phyloP scores from a whole-genome alignment of 2,888 invertebrate species.

The Meliscaeva auricollis region DNA sequence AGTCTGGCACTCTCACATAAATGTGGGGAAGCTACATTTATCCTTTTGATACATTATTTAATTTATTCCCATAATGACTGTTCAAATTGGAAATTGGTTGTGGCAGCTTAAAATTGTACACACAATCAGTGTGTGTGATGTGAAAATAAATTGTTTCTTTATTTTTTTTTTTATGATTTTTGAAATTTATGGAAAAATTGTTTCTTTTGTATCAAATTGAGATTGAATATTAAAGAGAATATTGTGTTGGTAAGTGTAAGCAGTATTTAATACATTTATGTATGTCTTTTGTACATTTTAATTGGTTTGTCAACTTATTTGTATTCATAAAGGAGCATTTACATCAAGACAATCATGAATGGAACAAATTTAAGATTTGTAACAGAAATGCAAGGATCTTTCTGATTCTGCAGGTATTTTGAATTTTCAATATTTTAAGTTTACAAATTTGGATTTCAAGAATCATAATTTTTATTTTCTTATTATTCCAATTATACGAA shows the following conservation, averaged over 20 bases:
- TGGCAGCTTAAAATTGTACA: not conserved
- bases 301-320: no score
- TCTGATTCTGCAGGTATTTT: no score
- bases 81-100: conserved; percentile 13
- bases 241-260: not conserved
- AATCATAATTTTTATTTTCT: no score
- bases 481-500: no score
- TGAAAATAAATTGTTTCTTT: not conserved
- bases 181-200: not conserved
- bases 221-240: not conserved
- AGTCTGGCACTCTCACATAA: not conserved
- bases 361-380: no score
- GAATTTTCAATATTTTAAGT: no score
- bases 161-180: not conserved
- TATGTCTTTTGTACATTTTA: no score
- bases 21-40: not conserved
- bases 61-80: conserved; percentile 34
- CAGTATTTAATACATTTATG: no score
- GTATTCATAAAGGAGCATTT: no score
- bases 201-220: not conserved
- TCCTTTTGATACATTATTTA: conserved; percentile 16
- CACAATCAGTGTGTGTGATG: not conserved
- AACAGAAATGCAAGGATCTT: no score
- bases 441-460: no score
- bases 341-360: no score